A percentile compares a stretch with the other conserved stretches of the same genome.
phyloP scores from a whole-genome alignment of 2,797 vertebrate genomes.

The Pygocentrus nattereri region DNA sequence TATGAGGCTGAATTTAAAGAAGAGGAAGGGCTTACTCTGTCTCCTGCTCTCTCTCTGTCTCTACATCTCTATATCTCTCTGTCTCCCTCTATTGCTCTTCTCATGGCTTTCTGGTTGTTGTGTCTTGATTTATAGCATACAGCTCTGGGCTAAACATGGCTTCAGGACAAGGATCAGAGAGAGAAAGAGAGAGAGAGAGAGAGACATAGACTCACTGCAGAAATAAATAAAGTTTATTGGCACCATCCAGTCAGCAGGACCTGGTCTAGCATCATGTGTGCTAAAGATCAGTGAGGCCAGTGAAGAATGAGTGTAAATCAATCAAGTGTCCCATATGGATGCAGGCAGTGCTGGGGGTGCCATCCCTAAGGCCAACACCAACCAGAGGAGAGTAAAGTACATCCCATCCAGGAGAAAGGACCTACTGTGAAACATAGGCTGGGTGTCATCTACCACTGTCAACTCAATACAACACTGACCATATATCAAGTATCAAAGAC shows the following conservation, averaged over 20 bases:
- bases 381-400: slow-evolving; percentile 15
- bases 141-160: slow-evolving; percentile 75
- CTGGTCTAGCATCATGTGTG: slow-evolving; percentile 59
- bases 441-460: slow-evolving; percentile 41
- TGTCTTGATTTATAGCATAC: slow-evolving; percentile 67
- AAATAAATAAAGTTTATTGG: slow-evolving; percentile 63
- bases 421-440: slow-evolving; percentile 41
- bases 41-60: slow-evolving; percentile 38
- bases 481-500: slow-evolving; percentile 51
- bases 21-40: slow-evolving; percentile 53
- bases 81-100: slow-evolving; percentile 35
- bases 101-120: slow-evolving; percentile 68
- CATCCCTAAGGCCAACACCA: slow-evolving; percentile 43
- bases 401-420: slow-evolving; percentile 46
- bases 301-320: slow-evolving; percentile 63
- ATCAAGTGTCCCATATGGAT: slow-evolving; percentile 56
- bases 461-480: slow-evolving; percentile 48
- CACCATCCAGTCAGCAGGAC: slow-evolving; percentile 47
- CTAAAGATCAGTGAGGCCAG: slow-evolving; percentile 44
- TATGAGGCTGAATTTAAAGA: slow-evolving; percentile 61
- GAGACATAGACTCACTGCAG: slow-evolving; percentile 34
- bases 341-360: slow-evolving; percentile 50
- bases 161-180: slow-evolving; percentile 60
- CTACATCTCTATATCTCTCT: slow-evolving; percentile 17
- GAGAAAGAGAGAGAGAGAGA: slow-evolving; percentile 13